phyloP scores from a whole-genome alignment of 2,888 invertebrate genomes.

The Phasia obesa region DNA sequence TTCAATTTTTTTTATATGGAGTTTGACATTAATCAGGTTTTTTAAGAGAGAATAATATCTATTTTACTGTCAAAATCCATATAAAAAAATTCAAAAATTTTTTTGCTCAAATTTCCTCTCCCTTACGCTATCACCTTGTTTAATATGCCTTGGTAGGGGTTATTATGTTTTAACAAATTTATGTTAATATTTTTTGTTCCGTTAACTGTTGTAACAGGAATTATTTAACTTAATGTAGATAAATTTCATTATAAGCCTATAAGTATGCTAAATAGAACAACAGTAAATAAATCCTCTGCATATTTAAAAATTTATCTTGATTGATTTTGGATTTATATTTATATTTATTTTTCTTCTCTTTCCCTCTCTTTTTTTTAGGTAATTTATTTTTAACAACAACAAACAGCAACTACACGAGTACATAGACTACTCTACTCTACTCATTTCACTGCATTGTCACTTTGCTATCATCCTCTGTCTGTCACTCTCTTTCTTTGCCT shows the following conservation, averaged over 20 bases:
- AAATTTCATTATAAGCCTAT: slow-evolving; percentile 25
- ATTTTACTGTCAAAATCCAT: no score
- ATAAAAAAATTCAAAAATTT: no score
- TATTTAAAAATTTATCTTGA: slow-evolving; percentile 36
- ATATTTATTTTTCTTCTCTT: slow-evolving; percentile 4
- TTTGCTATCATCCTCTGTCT: background rate
- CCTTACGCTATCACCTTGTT: no score
- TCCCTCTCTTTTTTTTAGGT: slow-evolving; percentile 53
- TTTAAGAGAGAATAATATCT: no score
- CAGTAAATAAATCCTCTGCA: slow-evolving; percentile 15
- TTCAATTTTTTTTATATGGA: no score
- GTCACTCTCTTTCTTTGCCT: background rate
- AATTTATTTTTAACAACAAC: slow-evolving; percentile 50
- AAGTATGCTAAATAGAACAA: slow-evolving; percentile 39
- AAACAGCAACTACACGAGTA: slow-evolving; percentile 20
- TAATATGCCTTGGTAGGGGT: no score
- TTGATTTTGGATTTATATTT: slow-evolving; percentile 41
- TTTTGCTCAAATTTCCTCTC: no score
- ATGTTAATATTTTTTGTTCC: background rate
- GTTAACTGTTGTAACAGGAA: background rate
- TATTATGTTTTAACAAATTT: no score
- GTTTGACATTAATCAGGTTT: no score
- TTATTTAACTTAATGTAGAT: background rate
- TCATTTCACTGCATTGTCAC: slow-evolving; percentile 14
- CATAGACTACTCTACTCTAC: background rate